Percentiles rank a stretch among this genome's conserved stretches.
phyloP scores from a whole-genome alignment of 2,113 vertebrate species.

The Xiphophorus hellerii region DNA sequence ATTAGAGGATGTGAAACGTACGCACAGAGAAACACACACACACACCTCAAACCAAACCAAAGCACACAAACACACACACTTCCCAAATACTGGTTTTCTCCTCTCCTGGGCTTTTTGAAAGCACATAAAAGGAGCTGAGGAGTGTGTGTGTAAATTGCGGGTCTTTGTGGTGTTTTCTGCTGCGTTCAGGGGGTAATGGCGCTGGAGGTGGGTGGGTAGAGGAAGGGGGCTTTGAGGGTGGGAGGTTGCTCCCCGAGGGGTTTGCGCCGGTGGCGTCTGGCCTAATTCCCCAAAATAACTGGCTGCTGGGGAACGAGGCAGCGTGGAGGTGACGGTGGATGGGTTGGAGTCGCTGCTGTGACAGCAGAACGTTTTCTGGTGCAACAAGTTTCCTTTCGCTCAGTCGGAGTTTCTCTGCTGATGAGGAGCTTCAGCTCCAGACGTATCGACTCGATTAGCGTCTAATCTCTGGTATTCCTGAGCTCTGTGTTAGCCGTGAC shows the following conservation, averaged over 20 bases:
- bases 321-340: conserved; percentile 3
- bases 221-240: conserved; percentile 12
- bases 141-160: conserved; percentile 22
- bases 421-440: neutral
- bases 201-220: conserved; percentile 13
- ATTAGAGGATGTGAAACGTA: conserved; percentile 60
- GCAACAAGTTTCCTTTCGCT: conserved; percentile 6
- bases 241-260: conserved; percentile 40
- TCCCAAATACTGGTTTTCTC: conserved; percentile 60
- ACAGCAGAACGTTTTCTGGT: neutral
- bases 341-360: conserved; percentile 14
- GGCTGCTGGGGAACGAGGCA: conserved; percentile 45
- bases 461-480: neutral
- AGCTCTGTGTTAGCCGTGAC: conserved; percentile 4
- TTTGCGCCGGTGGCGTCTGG: conserved; percentile 50
- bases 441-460: neutral
- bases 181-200: conserved; percentile 16
- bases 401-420: neutral
- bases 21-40: conserved; percentile 6
- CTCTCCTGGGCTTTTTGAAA: conserved; percentile 57
- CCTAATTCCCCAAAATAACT: conserved; percentile 71
- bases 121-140: conserved; percentile 43
- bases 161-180: conserved; percentile 13
- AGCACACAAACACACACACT: conserved; percentile 7
- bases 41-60: too few relatives aligned